Evolutionary conservation across 2,888 invertebrate genomes (phyloP), one percentile per base, ranked within the genome.

Genomic region (Caenorhabditis virilis): DNA sequence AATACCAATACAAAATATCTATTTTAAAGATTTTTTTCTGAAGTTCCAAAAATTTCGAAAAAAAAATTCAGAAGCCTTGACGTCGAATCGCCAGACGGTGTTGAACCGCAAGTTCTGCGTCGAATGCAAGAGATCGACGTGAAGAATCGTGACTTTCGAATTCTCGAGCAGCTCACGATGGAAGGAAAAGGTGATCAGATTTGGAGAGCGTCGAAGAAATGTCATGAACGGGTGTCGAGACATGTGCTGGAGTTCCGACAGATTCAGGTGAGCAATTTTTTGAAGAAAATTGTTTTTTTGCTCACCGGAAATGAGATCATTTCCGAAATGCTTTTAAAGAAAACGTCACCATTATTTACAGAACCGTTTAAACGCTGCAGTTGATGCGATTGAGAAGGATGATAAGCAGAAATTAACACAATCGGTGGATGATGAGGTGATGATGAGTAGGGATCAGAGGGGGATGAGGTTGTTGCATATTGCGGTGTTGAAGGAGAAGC

Each of bases 131-230:
- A 53, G n/a, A 71, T 78, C 42, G 65, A 78, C 48, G 67, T 70
- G 35, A 57, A 64, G 27, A 70, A 70, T 27, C 47, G 59, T 25
- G 75, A 78, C 33, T 72, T 56, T 30, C 38, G 49, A 9, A 67
- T 69, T 15, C 51, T 80, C 2, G 80, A 80, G 45, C 65, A 79
- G 33, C 61, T 81, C 16, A 78, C 80, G 42, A 79, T 77, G 26
- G 79, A 82, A 35, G 81, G 75, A 35, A 77, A 76, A 53, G 72
- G 69, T 26, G 82, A 82, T 47, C 78, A 81, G 43, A 78, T 81
- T 35, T 77, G 75, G 74, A 64, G 68, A 38, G 69, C 76, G 6
- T 69, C 78, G 26, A 79, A 78, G 46, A 38, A 23, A 11, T 46
- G 49, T 16, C 38, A 35, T 23, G 50, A 38, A 25, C 23, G 39